Evolutionary conservation across 2,797 vertebrate species (phyloP), one percentile per base, ranked within the genome.

Genomic region (Intellagama lesueurii): DNA sequence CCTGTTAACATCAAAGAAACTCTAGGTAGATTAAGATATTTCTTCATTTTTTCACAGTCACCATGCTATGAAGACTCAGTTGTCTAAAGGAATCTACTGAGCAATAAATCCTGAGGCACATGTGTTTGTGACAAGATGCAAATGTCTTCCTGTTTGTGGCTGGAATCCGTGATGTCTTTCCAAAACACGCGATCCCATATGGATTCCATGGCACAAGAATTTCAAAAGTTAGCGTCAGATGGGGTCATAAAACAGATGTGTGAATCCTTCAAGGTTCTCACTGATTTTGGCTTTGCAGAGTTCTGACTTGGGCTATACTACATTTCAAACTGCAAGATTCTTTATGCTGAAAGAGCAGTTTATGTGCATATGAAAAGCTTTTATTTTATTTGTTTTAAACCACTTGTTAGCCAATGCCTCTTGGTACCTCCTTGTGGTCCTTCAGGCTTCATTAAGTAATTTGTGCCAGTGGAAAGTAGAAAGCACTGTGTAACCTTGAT

Each of bases 401-500:
- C 24, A 70, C 22, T 70, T 84, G 81, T 84, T 66, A 56, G 64
- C 35, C 75, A n/a, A 28, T 56, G 87, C 14, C 75, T 77, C 66
- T 70, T 19, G 40, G 60, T 83, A 11, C 64, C 7, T 78, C 56
- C 47, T 84, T 70, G n/a, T 56, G 68, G 69, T n/a, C 79, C 70
- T 83, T 66, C 75, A 78, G 80, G 14, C 80, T 87, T 87, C 80
- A 78, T 90, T 87, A 87, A 78, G 7, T 77, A 78, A 83, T 72
- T 87, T 87, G 47, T 83, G 49, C 49, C 85, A 87, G 19, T 60
- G 30, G 80, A 70, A 70, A 60, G 9, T 26, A 49, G 64, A 83
- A 66, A 78, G 14, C 9, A 44, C 44, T 14, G 4, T 47, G 60
- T 81, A 85, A 88, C 52, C 86, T 81, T 88, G 78, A 78, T 77